Conservation (phyloP, 2,888 invertebrate species). For the Drosophila setosimentum region DNA sequence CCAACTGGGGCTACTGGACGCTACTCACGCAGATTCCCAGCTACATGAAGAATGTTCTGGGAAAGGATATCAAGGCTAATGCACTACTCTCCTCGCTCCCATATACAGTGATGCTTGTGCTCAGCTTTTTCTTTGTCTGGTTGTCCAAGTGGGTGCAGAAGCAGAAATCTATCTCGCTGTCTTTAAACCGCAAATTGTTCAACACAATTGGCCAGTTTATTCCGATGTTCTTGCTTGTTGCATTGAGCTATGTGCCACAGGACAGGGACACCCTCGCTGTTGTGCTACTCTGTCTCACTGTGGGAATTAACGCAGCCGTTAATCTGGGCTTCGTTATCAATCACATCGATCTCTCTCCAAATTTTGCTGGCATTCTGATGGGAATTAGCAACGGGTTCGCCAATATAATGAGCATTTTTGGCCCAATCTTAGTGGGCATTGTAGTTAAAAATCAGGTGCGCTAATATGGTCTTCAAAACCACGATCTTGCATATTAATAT, state of each 20-base stretch:
- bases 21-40: constrained; percentile 90
- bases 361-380: constrained; percentile 89
- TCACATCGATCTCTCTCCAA: constrained; percentile 89
- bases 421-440: constrained; percentile 87
- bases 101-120: constrained; percentile 86
- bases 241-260: constrained; percentile 86
- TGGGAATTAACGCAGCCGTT: constrained; percentile 87
- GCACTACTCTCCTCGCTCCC: constrained; percentile 86
- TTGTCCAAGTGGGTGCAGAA: constrained; percentile 75
- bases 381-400: constrained; percentile 89
- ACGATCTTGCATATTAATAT: not conserved
- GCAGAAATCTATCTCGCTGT: constrained; percentile 84
- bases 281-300: constrained; percentile 87
- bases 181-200: constrained; percentile 82
- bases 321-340: constrained; percentile 88
- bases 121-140: constrained; percentile 87
- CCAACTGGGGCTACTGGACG: constrained; percentile 88
- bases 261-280: constrained; percentile 85
- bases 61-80: constrained; percentile 89
- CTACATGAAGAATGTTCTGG: constrained; percentile 89
- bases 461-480: not conserved
- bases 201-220: constrained; percentile 82
- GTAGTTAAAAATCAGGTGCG: constrained; percentile 87
- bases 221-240: constrained; percentile 87
- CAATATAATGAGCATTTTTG: constrained; percentile 88